These are phyloP conservation scores for Eriocheir sinensis DNA, from an alignment of 1,140 invertebrate species.

Conservation along the genomic window DNA sequence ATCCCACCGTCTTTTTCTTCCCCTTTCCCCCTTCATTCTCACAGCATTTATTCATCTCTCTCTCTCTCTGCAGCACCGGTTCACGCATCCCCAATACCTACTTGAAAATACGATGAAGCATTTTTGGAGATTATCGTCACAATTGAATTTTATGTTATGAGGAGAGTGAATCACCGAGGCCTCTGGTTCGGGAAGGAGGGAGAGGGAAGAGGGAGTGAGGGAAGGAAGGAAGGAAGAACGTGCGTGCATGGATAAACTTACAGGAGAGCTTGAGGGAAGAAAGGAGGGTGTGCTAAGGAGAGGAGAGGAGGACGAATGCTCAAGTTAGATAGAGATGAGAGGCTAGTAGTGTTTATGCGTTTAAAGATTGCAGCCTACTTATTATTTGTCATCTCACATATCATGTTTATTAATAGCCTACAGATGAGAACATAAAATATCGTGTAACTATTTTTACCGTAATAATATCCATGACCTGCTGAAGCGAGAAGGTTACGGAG, in stretches of 20 bases:
- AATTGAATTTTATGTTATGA: constrained; percentile 26
- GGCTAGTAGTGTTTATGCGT: too few relatives aligned
- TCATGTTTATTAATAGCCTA: too few relatives aligned
- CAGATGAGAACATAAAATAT: too few relatives aligned
- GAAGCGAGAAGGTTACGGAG: neutral
- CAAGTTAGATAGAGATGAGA: too few relatives aligned
- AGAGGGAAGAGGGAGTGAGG: neutral
- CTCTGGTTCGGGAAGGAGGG: neutral
- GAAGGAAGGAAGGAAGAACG: neutral
- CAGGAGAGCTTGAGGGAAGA: too few relatives aligned
- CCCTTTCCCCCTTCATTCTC: neutral
- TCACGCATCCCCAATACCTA: constrained; percentile 20
- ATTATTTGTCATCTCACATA: too few relatives aligned
- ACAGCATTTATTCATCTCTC: neutral
- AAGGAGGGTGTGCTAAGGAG: neutral
- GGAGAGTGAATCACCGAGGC: neutral
- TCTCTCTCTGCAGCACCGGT: neutral
- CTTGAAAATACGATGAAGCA: constrained; percentile 24
- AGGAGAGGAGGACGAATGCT: neutral
- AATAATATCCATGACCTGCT: too few relatives aligned
- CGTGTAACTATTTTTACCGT: too few relatives aligned
- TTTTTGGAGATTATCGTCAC: constrained; percentile 25
- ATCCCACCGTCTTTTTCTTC: neutral
- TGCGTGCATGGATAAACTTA: too few relatives aligned
- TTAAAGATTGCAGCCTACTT: too few relatives aligned